These are phyloP conservation scores for Onychostoma macrolepis DNA, from an alignment of 2,113 vertebrate species.

Conservation along the genomic window DNA sequence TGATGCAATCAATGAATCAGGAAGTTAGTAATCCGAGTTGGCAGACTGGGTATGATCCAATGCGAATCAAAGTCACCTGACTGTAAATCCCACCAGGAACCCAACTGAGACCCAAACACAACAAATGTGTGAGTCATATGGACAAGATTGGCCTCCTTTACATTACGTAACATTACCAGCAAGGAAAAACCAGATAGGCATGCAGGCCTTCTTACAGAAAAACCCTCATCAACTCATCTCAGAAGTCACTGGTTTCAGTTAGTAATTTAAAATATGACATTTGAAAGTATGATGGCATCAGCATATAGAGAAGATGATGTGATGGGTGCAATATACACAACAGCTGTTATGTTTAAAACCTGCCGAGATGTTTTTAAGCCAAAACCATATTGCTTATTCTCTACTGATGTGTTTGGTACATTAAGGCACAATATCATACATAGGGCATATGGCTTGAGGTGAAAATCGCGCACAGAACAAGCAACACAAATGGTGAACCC, in stretches of 20 bases:
- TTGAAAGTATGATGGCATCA: background rate
- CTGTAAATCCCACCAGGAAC: background rate
- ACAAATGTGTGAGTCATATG: slow-evolving; percentile 36
- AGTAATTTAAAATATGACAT: background rate
- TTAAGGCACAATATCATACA: background rate
- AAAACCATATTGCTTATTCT: background rate
- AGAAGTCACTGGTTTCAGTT: background rate
- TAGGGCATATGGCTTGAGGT: background rate
- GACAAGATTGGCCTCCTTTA: background rate
- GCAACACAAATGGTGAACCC: no score
- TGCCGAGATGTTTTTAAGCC: background rate
- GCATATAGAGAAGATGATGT: background rate
- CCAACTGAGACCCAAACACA: background rate
- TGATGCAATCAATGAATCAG: background rate
- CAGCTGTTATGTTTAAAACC: background rate
- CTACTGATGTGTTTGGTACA: no score
- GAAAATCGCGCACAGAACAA: slow-evolving; percentile 11
- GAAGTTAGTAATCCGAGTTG: background rate
- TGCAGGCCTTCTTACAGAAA: background rate
- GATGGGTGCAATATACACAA: background rate
- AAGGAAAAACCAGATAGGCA: background rate
- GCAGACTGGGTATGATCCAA: background rate
- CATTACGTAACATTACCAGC: slow-evolving; percentile 3
- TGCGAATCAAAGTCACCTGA: background rate
- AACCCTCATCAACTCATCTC: background rate